phyloP scores from a whole-genome alignment of 2,113 vertebrate species.

The Archocentrus centrarchus region DNA sequence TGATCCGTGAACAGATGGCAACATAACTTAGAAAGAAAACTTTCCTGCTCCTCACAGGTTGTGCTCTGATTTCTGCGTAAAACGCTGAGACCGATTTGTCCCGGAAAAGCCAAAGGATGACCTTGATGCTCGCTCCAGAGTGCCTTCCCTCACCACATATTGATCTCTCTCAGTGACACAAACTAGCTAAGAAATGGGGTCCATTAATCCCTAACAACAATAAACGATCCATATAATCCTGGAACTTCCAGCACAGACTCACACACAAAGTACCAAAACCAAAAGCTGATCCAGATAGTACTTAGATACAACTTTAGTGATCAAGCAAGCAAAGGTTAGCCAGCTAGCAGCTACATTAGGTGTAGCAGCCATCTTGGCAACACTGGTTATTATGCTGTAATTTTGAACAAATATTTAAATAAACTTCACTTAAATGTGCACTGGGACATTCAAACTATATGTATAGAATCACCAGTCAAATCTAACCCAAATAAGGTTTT shows the following conservation, averaged over 20 bases:
- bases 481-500: background rate
- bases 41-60: background rate
- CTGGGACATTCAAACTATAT: background rate
- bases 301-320: background rate
- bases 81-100: background rate
- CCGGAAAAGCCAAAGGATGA: background rate
- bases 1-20: background rate
- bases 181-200: background rate
- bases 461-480: background rate
- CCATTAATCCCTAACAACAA: background rate
- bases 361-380: rapidly evolving
- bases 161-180: background rate
- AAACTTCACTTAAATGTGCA: background rate
- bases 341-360: background rate
- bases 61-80: background rate
- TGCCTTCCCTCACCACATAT: background rate
- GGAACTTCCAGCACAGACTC: too few relatives aligned
- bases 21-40: background rate
- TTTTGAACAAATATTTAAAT: background rate
- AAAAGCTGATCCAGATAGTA: background rate
- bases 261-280: background rate
- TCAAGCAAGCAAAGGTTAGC: background rate
- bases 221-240: background rate
- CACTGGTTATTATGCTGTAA: background rate
- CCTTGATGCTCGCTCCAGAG: background rate